Percentiles rank a stretch among this genome's conserved stretches.
Conservation (phyloP, 2,797 vertebrate species). For the Simalia tracyae region DNA sequence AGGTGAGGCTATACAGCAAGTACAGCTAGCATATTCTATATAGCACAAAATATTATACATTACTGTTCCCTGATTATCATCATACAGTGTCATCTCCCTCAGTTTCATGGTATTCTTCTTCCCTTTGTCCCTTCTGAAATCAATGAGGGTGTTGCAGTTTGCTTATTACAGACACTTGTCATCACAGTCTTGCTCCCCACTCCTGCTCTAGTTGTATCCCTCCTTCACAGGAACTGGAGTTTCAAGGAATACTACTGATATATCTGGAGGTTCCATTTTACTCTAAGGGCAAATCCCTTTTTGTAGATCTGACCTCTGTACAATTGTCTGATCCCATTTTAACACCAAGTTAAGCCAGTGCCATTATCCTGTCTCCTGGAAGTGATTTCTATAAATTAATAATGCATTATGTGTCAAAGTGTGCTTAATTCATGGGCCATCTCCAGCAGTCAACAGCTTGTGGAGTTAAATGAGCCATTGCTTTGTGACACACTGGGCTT, state of each 20-base stretch:
- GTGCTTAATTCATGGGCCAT: not conserved
- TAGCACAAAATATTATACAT: not conserved
- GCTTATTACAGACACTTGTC: not conserved
- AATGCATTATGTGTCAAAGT: not conserved
- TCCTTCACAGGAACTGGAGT: not conserved
- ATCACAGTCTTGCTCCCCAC: not conserved
- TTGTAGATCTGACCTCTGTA: not conserved
- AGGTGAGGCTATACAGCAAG: not conserved
- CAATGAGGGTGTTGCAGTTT: not conserved
- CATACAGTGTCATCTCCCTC: not conserved
- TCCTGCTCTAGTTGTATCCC: not conserved
- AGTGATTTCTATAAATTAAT: not conserved
- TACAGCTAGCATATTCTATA: not conserved
- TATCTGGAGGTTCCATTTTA: not conserved
- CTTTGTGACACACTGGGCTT: slow-evolving; percentile 9
- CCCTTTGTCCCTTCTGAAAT: not conserved
- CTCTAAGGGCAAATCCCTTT: not conserved
- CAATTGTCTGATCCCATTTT: not conserved
- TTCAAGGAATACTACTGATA: not conserved
- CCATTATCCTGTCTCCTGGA: not conserved
- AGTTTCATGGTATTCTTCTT: not conserved
- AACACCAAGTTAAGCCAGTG: not conserved
- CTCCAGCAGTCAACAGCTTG: not conserved
- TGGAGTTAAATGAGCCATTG: slow-evolving; percentile 28
- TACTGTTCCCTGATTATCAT: not conserved